These are phyloP conservation scores for Halichondria panicea DNA, from an alignment of 37 sponge, comb jelly and placozoan species.

Conservation along the genomic window DNA sequence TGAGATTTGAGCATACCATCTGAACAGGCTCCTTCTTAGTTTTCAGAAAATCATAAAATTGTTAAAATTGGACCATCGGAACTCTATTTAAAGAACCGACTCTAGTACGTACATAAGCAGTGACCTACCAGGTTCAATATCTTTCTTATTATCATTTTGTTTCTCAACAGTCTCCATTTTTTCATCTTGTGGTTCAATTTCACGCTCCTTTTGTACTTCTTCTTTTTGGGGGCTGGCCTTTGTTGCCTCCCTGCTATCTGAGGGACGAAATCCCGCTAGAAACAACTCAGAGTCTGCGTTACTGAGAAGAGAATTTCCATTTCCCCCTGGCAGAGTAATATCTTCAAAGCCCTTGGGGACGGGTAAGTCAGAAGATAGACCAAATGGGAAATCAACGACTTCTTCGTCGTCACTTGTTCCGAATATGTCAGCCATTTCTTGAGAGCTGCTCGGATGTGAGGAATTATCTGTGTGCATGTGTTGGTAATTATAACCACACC, in stretches of 20 bases:
- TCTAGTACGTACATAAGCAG: too few species aligned
- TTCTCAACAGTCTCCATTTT: neutral
- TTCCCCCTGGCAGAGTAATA: neutral
- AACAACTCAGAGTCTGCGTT: conserved; percentile 3
- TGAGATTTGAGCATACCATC: too few species aligned
- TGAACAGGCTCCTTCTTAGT: too few species aligned
- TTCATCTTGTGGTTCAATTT: neutral
- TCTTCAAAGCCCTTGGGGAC: conserved; percentile 11
- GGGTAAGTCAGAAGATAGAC: conserved; percentile 5
- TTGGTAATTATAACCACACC: neutral
- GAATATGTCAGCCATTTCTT: conserved; percentile 74
- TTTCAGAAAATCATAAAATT: too few species aligned
- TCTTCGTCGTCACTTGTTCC: conserved; percentile 72
- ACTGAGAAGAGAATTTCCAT: neutral
- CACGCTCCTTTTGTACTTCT: neutral
- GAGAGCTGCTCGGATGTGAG: conserved; percentile 26
- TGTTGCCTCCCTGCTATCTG: neutral
- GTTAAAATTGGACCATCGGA: too few species aligned
- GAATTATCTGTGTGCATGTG: conserved; percentile 5
- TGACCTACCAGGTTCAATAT: too few species aligned
- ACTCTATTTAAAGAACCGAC: too few species aligned
- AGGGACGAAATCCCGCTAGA: too few species aligned
- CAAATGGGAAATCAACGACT: conserved; percentile 37
- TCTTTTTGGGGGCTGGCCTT: neutral
- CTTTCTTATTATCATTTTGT: too few species aligned